phyloP scores from a whole-genome alignment of 2,797 vertebrate species.

The Naso thynnoides region DNA sequence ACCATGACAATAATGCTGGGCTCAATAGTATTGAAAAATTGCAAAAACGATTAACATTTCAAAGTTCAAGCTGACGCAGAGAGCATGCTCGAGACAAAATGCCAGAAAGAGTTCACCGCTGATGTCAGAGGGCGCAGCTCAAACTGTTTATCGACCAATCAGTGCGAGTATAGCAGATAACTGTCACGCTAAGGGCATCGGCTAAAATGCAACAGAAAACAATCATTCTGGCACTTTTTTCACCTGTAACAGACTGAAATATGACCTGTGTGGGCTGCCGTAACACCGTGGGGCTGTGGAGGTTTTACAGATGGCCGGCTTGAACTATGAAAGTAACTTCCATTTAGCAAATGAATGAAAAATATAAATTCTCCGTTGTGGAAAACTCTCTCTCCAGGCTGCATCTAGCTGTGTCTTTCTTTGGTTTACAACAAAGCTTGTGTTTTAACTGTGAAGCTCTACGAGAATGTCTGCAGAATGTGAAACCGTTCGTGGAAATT shows the following conservation, averaged over 20 bases:
- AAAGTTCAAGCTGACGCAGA: slow-evolving; percentile 46
- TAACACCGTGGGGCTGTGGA: too few relatives aligned
- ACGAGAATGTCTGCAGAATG: not conserved
- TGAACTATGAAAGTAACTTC: too few relatives aligned
- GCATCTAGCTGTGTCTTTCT: too few relatives aligned
- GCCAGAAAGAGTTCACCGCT: slow-evolving; percentile 32
- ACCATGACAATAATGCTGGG: slow-evolving; percentile 21
- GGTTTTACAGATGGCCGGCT: too few relatives aligned
- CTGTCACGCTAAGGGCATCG: not conserved
- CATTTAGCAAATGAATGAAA: too few relatives aligned
- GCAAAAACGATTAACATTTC: slow-evolving; percentile 66
- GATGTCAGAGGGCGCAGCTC: slow-evolving; percentile 2
- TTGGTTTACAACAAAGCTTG: not conserved
- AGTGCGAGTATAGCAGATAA: not conserved
- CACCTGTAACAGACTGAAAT: too few relatives aligned
- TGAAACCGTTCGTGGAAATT: not conserved
- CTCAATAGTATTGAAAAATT: slow-evolving; percentile 62
- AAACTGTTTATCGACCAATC: not conserved
- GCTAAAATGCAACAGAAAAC: not conserved
- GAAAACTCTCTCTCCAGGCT: too few relatives aligned
- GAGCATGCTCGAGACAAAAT: slow-evolving; percentile 40
- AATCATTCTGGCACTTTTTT: too few relatives aligned
- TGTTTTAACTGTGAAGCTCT: not conserved
- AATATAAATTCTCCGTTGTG: too few relatives aligned
- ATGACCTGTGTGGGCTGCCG: too few relatives aligned